Conservation (phyloP, 2,113 vertebrate species). For the Alligator mississippiensis region DNA sequence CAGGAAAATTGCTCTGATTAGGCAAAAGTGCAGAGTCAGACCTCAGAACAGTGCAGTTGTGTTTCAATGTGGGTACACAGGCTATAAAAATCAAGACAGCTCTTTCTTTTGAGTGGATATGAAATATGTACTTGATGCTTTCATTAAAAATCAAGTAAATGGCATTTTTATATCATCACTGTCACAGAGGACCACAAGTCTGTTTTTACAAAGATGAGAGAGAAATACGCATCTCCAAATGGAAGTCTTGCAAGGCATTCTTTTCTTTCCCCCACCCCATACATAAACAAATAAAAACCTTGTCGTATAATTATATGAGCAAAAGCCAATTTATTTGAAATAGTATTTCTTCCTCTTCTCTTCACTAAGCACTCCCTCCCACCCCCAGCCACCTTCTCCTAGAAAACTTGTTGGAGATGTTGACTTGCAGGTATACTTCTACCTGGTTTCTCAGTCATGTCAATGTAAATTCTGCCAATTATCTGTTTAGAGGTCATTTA, state of each 20-base stretch:
- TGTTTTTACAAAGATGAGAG: neutral
- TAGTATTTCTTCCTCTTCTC: conserved; percentile 9
- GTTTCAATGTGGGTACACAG: conserved; percentile 50
- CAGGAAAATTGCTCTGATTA: conserved; percentile 76
- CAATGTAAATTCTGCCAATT: neutral
- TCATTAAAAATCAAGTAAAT: conserved; percentile 69
- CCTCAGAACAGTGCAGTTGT: conserved; percentile 50
- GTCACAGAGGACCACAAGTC: conserved; percentile 36
- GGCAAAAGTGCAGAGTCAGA: conserved; percentile 73
- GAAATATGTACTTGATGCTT: conserved; percentile 54
- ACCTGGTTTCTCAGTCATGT: neutral
- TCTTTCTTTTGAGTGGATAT: conserved; percentile 46
- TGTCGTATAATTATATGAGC: neutral
- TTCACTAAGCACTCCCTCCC: neutral
- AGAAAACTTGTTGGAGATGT: neutral
- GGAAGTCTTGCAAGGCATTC: neutral
- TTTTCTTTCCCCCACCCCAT: neutral
- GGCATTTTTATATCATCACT: conserved; percentile 45
- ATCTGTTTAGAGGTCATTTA: neutral
- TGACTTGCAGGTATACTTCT: neutral
- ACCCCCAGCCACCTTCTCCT: neutral
- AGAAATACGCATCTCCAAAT: conserved; percentile 17
- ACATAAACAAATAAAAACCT: conserved; percentile 9
- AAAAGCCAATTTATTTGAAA: neutral
- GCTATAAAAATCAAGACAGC: conserved; percentile 45